Base-by-base conservation (phyloP, 2,888 invertebrate genomes). In the Euplexia lucipara region DNA sequence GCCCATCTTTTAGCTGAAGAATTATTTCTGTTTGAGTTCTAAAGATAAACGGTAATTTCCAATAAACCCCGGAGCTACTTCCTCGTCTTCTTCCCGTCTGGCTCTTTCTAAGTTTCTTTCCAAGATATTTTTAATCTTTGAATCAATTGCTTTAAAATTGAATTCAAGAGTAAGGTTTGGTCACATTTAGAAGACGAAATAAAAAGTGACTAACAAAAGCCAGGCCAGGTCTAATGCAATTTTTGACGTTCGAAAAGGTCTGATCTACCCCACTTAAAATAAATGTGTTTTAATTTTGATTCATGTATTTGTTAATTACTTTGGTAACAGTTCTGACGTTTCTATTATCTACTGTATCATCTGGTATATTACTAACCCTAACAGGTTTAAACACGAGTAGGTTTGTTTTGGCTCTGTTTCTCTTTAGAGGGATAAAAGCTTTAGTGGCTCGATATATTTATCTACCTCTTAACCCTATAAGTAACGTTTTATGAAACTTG, bases 391-490 rank as follows among this genome's bases (percentile, higher is more conserved):
- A 35, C 20, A 52, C 16, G 10, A 35, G 16, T 16, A 10, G 2
- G 54, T 70, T 70, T 66, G 30, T 60, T 57, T 60, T 52, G 26
- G 16, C 42, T 53, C 39, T 48, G 20, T 57, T 52, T 52, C 41
- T 48, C 26, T n/a, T 32, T 9, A n/a, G 35, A 39, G 26, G 52
- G 42, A 71, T 71, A 44, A 56, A 71, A 71, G 56, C 60, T 47
- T 67, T 47, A 67, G 37, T 32, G 16, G 47, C 30, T 41, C 68
- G n/a, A 49, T 35, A 69, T 63, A 32, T 64, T 70, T 70, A 37
- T 32, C 4, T 4, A 47, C 37, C 37, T 42, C 70, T 70, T 70
- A 52, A 70, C 70, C 70, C n/a, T 64, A 64, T 57, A 34, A 26
- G 2, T 5, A 3, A 41, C 26, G n/a, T 10, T 26, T 35, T 32